Conservation (phyloP, 92 coral and sea anemone genomes). For the Nematostella vectensis region DNA sequence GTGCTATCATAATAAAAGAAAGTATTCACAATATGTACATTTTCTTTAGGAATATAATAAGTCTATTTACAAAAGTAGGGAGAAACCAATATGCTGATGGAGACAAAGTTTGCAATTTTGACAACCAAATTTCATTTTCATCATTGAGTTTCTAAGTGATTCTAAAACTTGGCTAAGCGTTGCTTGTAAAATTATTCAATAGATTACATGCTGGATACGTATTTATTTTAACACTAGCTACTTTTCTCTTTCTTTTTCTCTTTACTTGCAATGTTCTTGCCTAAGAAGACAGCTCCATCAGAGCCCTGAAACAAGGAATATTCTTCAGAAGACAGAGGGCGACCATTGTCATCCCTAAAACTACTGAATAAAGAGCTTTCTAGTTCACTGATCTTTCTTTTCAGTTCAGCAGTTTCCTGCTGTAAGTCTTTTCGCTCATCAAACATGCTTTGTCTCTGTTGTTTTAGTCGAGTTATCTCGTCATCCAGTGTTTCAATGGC, state of each 20-base stretch:
- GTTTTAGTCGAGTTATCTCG: constrained; percentile 33
- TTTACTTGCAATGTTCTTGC: constrained; percentile 40
- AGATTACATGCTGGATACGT: no score
- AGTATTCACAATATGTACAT: no score
- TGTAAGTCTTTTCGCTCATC: constrained; percentile 51
- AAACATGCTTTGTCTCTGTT: constrained; percentile 45
- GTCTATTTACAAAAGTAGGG: no score
- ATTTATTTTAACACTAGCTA: constrained; percentile 1
- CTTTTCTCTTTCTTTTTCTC: constrained; percentile 15
- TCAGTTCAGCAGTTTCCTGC: constrained; percentile 57
- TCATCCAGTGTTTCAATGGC: constrained; percentile 57
- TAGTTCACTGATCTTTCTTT: constrained; percentile 58
- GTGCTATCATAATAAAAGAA: no score
- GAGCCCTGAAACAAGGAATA: constrained; percentile 73
- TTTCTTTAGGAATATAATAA: no score
- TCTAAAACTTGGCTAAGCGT: no score
- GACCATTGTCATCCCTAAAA: constrained; percentile 61
- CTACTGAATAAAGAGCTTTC: constrained; percentile 48
- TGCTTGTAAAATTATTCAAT: no score
- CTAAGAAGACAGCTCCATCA: constrained; percentile 65
- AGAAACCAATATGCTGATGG: no score
- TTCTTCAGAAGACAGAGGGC: constrained; percentile 57
- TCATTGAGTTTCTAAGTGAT: no score
- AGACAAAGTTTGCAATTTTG: no score
- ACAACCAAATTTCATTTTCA: no score